Evolutionary conservation across 2,113 vertebrate genomes (phyloP), one percentile per base, ranked within the genome.

Genomic region (Oreocharis arfaki): DNA sequence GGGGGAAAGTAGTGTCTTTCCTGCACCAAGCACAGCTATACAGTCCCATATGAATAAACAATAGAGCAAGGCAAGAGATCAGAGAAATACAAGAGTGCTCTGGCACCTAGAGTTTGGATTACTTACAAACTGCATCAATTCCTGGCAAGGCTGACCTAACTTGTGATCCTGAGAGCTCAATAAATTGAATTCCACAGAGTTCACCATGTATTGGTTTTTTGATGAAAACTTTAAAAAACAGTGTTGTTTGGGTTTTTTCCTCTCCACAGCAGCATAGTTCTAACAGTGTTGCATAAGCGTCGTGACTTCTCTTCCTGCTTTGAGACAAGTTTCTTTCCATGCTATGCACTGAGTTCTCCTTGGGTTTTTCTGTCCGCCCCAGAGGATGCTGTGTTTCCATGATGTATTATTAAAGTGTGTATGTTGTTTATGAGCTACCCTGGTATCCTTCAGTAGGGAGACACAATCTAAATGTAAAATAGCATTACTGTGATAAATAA

Each of bases 101-200:
- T 56, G 83, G 56, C 52, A 63, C 63, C 50, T 88, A 8, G 5
- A 28, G 68, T 89, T 84, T 82, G 90, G 56, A 68, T 90, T 92
- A 59, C 76, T 87, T 93, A 68, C 65, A 87, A 68, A 81, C 88
- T 57, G 69, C 60, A 88, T 75, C 83, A 87, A 7, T 77, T 92
- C 69, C 77, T 89, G 56, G 74, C 71, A 86, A 84, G 83, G 85
- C 61, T 95, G 92, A 75, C 76, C 76, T 90, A 64, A 70, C 90
- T 86, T 27, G 0, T 95, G 95, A 95, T 95, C 85, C 93, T 90
- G 83, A 80, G 41, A 93, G 83, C 83, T 92, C 19, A 0, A 92
- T 86, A 95, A 86, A 96, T 90, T 95, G 93, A 92, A 91, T 92
- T 96, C 76, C 86, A 63, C 63, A 23, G 44, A 75, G 73, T 52